Base-by-base conservation (phyloP, 1,140 invertebrate genomes). In the Mamestra configurata region DNA sequence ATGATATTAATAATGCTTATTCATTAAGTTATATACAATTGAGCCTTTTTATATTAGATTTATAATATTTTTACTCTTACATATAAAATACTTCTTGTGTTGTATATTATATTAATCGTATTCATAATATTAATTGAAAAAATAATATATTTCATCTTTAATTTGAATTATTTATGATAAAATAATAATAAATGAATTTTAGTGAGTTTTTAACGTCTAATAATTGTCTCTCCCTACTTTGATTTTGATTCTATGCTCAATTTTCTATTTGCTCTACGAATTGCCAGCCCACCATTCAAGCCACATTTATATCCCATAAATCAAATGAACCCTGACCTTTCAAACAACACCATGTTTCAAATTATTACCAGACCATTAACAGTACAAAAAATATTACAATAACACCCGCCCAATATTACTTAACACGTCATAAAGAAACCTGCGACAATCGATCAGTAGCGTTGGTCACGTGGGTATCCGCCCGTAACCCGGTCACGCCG, bases 401-500 rank as follows among this genome's bases (percentile, higher is more conserved):
- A 27, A 70, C 15, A n/a, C 4, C 40, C 40, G 66, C 66, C 66
- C 66, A 70, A 46, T 70, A 57, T 55, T 57, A 59, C 31, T 73
- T 73, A n/a, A 43, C 53, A 55, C 46, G 11, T 73, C 71, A 73
- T 73, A 73, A 46, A 61, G 4, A 8, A n/a, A n/a, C n/a, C 20
- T 53, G 51, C 43, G 75, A 64, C 49, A 55, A 68, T 78, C 76
- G 61, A 78, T 78, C 64, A 78, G 76, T 20, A 11, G 15, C 18
- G 5, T 27, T 71, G 43, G 18, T 13, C 27, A 53, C 13, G 22
- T 20, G 61, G 27, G 13, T 35, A 37, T 22, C 11, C 35, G 49
- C n/a, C n/a, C 46, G 72, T 83, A 83, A 83, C 82, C 82, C 79
- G 79, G 37, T 83, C 71, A 68, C 75, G 71, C 22, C 82, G 22